These are phyloP conservation scores for Pocillopora grandis DNA, from an alignment of 92 coral and sea anemone genomes.

Conservation along the genomic window DNA sequence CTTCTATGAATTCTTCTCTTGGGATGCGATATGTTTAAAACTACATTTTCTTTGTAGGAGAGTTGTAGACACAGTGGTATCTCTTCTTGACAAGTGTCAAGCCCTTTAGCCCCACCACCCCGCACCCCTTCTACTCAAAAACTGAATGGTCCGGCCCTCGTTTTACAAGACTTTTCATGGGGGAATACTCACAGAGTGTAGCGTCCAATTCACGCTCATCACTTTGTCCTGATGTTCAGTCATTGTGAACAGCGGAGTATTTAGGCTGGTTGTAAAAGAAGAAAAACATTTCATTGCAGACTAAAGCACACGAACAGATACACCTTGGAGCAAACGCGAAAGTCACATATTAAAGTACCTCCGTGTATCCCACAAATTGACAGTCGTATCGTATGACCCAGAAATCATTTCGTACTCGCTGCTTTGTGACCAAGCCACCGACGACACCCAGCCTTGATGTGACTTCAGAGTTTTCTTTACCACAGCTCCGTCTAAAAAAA, in stretches of 20 bases:
- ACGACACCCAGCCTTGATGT: constrained; percentile 97
- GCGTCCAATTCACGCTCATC: constrained; percentile 91
- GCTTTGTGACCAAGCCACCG: constrained; percentile 94
- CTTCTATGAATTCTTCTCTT: too few species aligned
- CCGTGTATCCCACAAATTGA: constrained; percentile 96
- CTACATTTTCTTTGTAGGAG: too few species aligned
- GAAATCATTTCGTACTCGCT: constrained; percentile 87
- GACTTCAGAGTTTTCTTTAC: constrained; percentile 80
- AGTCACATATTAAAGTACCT: constrained; percentile 46
- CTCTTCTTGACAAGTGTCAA: too few species aligned
- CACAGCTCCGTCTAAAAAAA: constrained; percentile 80
- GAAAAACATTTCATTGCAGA: background rate
- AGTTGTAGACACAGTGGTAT: too few species aligned
- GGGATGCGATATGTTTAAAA: too few species aligned
- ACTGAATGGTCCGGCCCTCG: too few species aligned
- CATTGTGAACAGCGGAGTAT: constrained; percentile 80
- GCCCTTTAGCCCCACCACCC: too few species aligned
- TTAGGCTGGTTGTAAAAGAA: constrained; percentile 49
- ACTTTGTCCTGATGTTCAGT: constrained; percentile 95
- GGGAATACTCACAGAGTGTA: constrained; percentile 61
- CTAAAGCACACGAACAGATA: background rate
- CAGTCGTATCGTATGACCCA: constrained; percentile 92
- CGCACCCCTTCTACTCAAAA: too few species aligned
- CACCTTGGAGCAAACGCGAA: too few species aligned
- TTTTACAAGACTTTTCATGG: background rate